Evolutionary conservation across 2,113 vertebrate species (phyloP).

Genomic region (Xiphorhynchus elegans): DNA sequence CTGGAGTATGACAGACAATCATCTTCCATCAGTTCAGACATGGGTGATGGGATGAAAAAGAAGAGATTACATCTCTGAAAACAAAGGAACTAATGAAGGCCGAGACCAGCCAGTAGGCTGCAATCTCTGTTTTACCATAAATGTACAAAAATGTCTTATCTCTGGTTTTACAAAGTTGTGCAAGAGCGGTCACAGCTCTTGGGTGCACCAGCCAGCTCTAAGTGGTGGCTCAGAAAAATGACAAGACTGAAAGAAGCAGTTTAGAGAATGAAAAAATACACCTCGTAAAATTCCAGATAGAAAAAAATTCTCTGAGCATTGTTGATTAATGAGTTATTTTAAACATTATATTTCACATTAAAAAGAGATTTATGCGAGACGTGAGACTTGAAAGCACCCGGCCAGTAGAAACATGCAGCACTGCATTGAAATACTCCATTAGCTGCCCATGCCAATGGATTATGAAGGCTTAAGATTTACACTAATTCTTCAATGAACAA

Average conservation of each 20-base stretch:
- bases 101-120: slow-evolving; percentile 39
- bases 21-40: slow-evolving; percentile 66
- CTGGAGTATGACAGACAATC: slow-evolving; percentile 64
- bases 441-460: neutral
- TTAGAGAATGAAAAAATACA: neutral
- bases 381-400: slow-evolving; percentile 9
- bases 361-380: slow-evolving; percentile 25
- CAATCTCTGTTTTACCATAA: slow-evolving; percentile 71
- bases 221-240: slow-evolving; percentile 36
- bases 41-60: slow-evolving; percentile 63
- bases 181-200: neutral
- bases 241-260: neutral
- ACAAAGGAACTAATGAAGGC: slow-evolving; percentile 50
- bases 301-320: neutral
- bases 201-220: neutral
- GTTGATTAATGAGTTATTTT: slow-evolving; percentile 14
- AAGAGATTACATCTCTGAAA: slow-evolving; percentile 59
- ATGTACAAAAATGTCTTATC: slow-evolving; percentile 73
- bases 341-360: neutral
- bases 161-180: slow-evolving; percentile 34
- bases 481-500: neutral
- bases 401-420: neutral
- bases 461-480: slow-evolving; percentile 2
- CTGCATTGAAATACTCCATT: neutral
- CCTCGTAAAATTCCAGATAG: neutral